These are phyloP conservation scores for Chironex yamaguchii DNA, from an alignment of 30 jellyfish, hydroid and myxozoan genomes.

Conservation along the genomic window DNA sequence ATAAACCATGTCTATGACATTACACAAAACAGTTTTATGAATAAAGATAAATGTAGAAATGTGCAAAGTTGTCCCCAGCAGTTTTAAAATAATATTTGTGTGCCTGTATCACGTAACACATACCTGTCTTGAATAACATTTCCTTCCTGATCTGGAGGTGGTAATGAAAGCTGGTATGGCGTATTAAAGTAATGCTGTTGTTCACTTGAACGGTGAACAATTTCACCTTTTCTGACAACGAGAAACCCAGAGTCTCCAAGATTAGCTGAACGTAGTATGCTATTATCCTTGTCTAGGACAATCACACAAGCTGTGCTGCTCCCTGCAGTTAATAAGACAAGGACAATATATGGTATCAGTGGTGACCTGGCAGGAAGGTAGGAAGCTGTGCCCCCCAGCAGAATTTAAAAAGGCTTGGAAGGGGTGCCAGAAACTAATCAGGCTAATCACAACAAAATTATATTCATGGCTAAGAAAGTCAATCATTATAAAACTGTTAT, in stretches of 20 bases:
- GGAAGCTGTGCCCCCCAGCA: background rate
- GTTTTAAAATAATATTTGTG: too few species aligned
- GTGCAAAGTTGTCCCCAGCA: too few species aligned
- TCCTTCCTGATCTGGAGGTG: conserved; percentile 87
- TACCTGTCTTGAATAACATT: conserved; percentile 82
- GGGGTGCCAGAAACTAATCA: background rate
- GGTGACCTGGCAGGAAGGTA: background rate
- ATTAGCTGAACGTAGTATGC: conserved; percentile 69
- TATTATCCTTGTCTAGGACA: conserved; percentile 71
- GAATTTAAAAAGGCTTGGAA: background rate
- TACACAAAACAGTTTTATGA: too few species aligned
- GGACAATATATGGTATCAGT: background rate
- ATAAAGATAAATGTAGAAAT: too few species aligned
- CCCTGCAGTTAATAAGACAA: conserved; percentile 24
- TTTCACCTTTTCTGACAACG: conserved; percentile 63
- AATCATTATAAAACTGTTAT: background rate
- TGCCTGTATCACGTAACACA: background rate
- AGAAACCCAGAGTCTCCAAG: conserved; percentile 83
- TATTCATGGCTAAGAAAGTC: background rate
- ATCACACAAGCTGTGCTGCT: conserved; percentile 88
- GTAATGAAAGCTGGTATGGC: conserved; percentile 81
- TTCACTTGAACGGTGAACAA: conserved; percentile 60
- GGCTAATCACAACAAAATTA: background rate
- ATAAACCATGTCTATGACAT: too few species aligned
- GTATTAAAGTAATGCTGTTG: conserved; percentile 85